Conservation (phyloP, 2,113 vertebrate genomes). For the Hippotragus niger region DNA sequence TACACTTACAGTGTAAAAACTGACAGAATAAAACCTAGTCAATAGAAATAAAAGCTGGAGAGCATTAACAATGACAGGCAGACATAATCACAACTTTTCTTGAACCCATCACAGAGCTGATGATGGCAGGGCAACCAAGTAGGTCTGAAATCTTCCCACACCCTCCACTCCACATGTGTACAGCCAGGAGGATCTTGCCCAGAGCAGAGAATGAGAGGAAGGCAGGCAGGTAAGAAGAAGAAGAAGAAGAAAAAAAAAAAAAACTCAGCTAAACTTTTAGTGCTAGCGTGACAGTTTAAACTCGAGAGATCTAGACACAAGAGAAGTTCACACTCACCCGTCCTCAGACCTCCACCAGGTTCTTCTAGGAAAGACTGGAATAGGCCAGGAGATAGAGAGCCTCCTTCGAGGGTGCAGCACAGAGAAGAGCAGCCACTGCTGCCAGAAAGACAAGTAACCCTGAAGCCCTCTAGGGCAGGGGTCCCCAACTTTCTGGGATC, state of each 20-base stretch:
- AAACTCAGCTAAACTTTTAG: neutral
- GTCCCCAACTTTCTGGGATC: neutral
- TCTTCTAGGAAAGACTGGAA: neutral
- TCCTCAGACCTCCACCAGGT: neutral
- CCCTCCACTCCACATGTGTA: neutral
- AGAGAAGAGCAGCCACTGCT: neutral
- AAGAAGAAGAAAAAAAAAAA: neutral
- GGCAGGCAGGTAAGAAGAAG: neutral
- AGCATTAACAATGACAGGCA: neutral
- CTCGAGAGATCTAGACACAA: neutral
- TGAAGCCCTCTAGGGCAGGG: neutral
- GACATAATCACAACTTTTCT: neutral
- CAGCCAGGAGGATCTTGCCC: neutral
- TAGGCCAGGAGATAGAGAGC: neutral
- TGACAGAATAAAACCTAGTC: neutral
- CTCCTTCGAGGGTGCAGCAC: neutral
- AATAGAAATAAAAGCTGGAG: conserved; percentile 5
- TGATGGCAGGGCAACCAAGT: neutral
- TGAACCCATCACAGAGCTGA: neutral
- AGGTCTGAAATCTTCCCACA: neutral
- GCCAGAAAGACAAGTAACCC: neutral
- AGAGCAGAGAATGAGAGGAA: neutral
- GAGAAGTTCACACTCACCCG: neutral
- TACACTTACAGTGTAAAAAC: neutral
- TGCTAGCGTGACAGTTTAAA: neutral